phyloP scores from a whole-genome alignment of 35 echinoderm and acorn worm genomes.

The Strongylocentrotus purpuratus region DNA sequence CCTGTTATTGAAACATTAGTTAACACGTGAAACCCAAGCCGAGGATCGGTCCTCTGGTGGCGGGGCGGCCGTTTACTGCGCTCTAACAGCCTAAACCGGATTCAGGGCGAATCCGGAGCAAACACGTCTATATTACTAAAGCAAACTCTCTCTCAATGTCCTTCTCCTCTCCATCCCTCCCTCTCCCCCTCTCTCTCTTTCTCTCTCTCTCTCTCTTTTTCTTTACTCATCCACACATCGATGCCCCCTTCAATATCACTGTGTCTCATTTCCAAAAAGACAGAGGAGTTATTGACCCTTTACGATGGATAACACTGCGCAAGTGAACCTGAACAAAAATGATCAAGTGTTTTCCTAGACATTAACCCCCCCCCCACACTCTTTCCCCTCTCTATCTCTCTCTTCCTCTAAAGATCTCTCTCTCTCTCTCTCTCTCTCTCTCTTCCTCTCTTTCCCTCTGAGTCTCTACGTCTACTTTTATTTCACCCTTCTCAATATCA shows the following conservation, averaged over 20 bases:
- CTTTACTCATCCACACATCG: not conserved
- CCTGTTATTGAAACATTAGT: constrained; percentile 56
- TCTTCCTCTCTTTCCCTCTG: too few species aligned
- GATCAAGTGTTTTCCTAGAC: not conserved
- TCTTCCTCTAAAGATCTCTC: too few species aligned
- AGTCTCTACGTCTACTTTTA: too few species aligned
- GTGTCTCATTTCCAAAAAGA: not conserved
- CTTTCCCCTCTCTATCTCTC: too few species aligned
- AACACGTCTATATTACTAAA: constrained; percentile 28
- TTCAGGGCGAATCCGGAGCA: not conserved
- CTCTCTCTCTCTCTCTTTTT: not conserved
- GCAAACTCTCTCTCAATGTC: constrained; percentile 1
- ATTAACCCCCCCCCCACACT: not conserved
- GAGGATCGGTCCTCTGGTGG: not conserved
- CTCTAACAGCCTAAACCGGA: constrained; percentile 25
- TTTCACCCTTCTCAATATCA: too few species aligned
- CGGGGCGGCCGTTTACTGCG: constrained; percentile 45
- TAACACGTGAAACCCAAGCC: constrained; percentile 44
- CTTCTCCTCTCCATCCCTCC: not conserved
- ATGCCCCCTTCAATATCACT: not conserved
- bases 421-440: too few species aligned
- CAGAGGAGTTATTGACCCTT: not conserved
- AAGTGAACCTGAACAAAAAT: not conserved
- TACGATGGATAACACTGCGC: not conserved
- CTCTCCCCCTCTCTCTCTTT: not conserved